These are phyloP conservation scores for Ceratothoa steindachneri DNA, from an alignment of 2,888 invertebrate species.

Conservation along the genomic window DNA sequence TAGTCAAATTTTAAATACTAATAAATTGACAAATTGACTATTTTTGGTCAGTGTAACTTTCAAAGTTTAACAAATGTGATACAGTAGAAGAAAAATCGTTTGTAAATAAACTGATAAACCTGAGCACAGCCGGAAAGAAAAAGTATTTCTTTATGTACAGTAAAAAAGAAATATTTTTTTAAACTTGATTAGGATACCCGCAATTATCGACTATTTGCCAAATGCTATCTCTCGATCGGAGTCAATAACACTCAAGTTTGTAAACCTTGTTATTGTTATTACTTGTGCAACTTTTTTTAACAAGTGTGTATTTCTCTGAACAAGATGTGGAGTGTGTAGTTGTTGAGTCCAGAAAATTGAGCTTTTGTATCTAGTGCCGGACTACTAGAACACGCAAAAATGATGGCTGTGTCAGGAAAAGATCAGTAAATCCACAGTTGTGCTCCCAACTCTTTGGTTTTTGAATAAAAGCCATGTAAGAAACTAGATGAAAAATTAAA, in stretches of 20 bases:
- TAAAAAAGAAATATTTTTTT: background rate
- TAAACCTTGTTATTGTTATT: background rate
- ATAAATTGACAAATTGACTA: background rate
- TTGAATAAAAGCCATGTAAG: background rate
- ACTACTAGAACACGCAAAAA: background rate
- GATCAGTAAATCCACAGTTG: background rate
- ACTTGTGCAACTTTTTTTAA: background rate
- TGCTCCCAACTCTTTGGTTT: background rate
- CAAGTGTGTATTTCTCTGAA: background rate
- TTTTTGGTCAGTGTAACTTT: background rate
- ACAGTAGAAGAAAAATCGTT: conserved; percentile 1
- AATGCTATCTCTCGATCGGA: background rate
- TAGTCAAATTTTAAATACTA: background rate
- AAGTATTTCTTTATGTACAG: background rate
- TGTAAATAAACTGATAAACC: conserved; percentile 3
- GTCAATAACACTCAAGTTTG: background rate
- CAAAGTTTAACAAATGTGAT: conserved; percentile 2
- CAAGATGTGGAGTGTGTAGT: background rate
- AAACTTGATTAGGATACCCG: too few relatives aligned
- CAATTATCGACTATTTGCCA: background rate
- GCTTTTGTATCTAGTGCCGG: background rate
- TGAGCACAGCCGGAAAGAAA: conserved; percentile 4
- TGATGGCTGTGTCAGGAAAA: conserved; percentile 4
- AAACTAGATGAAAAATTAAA: background rate
- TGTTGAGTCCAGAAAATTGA: background rate